Evolutionary conservation across 2,888 invertebrate genomes (phyloP).

Genomic region (Erynnis tages): DNA sequence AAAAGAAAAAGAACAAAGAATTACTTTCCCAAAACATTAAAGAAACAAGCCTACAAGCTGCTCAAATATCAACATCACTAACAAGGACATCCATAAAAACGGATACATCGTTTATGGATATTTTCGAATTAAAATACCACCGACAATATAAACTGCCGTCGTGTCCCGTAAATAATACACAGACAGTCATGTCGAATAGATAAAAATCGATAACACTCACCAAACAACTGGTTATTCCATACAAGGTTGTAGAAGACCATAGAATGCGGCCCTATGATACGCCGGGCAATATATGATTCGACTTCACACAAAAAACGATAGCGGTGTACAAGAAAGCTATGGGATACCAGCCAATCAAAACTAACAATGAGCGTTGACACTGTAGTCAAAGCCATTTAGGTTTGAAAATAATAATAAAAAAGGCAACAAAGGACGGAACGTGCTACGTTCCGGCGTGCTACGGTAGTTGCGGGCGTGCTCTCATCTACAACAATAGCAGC

Average conservation of each 20-base stretch:
- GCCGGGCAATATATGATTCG: conserved; percentile 35
- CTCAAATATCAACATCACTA: background rate
- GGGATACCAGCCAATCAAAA: conserved; percentile 50
- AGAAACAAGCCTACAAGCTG: background rate
- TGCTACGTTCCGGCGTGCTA: conserved; percentile 39
- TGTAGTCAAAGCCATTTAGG: conserved; percentile 43
- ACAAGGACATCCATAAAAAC: conserved; percentile 9
- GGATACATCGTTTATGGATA: conserved; percentile 8
- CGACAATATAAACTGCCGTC: conserved; percentile 9
- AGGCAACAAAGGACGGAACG: conserved; percentile 62
- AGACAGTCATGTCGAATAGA: conserved; percentile 21
- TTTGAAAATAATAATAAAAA: conserved; percentile 47
- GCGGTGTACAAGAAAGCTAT: conserved; percentile 23
- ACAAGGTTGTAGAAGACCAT: conserved; percentile 14
- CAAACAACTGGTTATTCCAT: conserved; percentile 29
- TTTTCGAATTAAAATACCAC: conserved; percentile 19
- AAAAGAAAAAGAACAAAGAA: no score
- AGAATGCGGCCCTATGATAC: conserved; percentile 16
- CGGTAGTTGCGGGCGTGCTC: conserved; percentile 49
- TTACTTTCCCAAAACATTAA: background rate
- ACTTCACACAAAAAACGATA: conserved; percentile 48
- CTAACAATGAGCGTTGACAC: conserved; percentile 44
- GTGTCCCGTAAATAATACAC: conserved; percentile 21
- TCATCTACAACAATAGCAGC: conserved; percentile 16
- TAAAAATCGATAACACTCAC: conserved; percentile 29